Base-by-base conservation (phyloP, 2,113 vertebrate genomes). In the Trochalopteron elliotii region DNA sequence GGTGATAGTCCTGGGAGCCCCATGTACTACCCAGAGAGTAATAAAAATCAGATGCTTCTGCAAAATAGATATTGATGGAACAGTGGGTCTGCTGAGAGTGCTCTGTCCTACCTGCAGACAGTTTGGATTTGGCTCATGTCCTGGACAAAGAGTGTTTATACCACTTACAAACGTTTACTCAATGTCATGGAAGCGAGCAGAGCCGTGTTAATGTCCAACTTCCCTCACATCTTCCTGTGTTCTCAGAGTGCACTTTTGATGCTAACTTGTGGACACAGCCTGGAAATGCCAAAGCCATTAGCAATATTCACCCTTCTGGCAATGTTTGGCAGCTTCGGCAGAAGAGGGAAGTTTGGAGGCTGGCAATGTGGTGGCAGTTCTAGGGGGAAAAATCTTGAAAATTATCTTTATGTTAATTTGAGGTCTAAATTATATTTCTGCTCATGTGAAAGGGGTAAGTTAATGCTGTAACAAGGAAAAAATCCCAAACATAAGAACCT, bases 21-120 rank as follows among this genome's bases (percentile, higher is more conserved):
- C 30, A 68, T 31, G 74, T 18, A 78, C 93, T 64, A 81, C 72
- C 45, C 3, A 0, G 64, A 88, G 65, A 82, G 40, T 68, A 95
- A 96, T 86, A 93, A 90, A 89, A 90, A 88, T 95, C 92, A 95
- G 92, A 89, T 94, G 90, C 83, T 95, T 68, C 90, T 56, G 13
- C 27, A 33, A 53, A 93, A 89, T 4, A 96, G 88, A 78, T 81
- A 96, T 57, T 65, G 90, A 96, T 81, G 68, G 23, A 81, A 52
- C 53, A 89, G 42, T 10, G 20, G 15, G 69, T 83, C 88, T 67
- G 71, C 74, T 18, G 72, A 80, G 85, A 94, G 83, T 17, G 71
- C 40, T 93, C 72, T 65, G 67, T 83, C 86, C 93, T 95, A 93
- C 92, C 94, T 94, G 92, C 35, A 84, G 90, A 90, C 93, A 95